Evolutionary conservation across 2,797 vertebrate species (phyloP).

Genomic region (Eidolon dupreanum): DNA sequence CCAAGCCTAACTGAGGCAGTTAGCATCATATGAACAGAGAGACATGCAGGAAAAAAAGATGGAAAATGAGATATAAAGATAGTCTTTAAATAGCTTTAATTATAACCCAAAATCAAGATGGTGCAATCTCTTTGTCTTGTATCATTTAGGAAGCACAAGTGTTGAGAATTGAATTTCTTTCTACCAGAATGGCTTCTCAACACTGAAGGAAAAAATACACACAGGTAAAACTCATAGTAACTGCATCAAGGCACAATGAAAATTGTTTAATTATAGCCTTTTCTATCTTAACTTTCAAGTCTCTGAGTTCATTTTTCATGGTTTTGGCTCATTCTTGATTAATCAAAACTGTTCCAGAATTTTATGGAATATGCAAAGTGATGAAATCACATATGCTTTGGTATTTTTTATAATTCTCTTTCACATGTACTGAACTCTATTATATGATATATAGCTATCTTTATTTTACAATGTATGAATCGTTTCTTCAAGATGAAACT

Average conservation of each 20-base stretch:
- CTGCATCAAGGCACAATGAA: not conserved
- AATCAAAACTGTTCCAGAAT: conserved; percentile 11
- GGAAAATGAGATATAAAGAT: not conserved
- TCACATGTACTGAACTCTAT: not conserved
- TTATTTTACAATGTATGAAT: not conserved
- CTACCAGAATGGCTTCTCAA: not conserved
- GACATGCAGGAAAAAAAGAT: not conserved
- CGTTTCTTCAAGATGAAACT: not conserved
- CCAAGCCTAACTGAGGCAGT: not conserved
- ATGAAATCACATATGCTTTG: not conserved
- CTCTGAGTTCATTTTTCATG: not conserved
- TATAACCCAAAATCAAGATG: not conserved
- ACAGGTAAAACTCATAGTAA: not conserved
- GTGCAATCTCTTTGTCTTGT: not conserved
- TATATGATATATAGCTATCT: not conserved
- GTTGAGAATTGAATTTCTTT: not conserved
- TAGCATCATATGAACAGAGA: not conserved
- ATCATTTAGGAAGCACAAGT: not conserved
- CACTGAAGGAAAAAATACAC: not conserved
- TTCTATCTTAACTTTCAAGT: not conserved
- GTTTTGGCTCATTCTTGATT: conserved; percentile 33
- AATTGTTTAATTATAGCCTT: not conserved
- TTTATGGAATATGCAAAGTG: not conserved
- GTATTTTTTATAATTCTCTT: not conserved
- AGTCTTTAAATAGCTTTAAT: conserved; percentile 28